phyloP scores from a whole-genome alignment of 2,888 invertebrate genomes.

The Beris chalybata region DNA sequence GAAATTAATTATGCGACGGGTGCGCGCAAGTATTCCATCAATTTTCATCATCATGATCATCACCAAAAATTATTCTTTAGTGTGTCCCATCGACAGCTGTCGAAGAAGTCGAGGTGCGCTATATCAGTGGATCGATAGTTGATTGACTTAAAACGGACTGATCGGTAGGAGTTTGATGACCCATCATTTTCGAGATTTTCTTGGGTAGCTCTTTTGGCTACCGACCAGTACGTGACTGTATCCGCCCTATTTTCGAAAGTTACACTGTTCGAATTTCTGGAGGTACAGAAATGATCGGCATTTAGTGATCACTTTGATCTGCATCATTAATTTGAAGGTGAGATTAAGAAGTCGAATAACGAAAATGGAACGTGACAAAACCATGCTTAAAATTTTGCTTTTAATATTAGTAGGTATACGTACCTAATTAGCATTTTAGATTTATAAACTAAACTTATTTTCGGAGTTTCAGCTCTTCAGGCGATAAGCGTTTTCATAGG shows the following conservation, averaged over 20 bases:
- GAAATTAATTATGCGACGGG: conserved; percentile 30
- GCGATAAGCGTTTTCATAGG: too few species aligned
- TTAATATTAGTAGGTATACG: too few species aligned
- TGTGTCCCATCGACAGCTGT: conserved; percentile 18
- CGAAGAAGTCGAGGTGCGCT: background rate
- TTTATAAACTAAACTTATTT: too few species aligned
- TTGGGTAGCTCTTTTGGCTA: conserved; percentile 26
- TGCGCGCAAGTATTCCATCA: conserved; percentile 30
- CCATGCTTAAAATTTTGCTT: too few species aligned
- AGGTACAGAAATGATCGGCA: conserved; percentile 1
- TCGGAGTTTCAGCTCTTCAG: too few species aligned
- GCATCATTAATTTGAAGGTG: too few species aligned
- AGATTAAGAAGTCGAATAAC: too few species aligned
- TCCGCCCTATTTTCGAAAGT: conserved; percentile 13
- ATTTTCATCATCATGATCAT: conserved; percentile 33
- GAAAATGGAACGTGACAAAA: too few species aligned
- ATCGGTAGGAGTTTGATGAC: conserved; percentile 32
- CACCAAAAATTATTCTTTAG: background rate
- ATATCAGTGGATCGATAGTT: conserved; percentile 16
- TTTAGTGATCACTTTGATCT: conserved; percentile 1
- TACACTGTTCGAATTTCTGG: background rate
- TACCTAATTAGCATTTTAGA: too few species aligned
- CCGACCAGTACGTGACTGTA: conserved; percentile 29
- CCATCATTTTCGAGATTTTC: conserved; percentile 14
- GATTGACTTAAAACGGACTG: conserved; percentile 31